These are phyloP conservation scores for Adelosebastes latens DNA, from an alignment of 2,797 vertebrate species.

Conservation along the genomic window DNA sequence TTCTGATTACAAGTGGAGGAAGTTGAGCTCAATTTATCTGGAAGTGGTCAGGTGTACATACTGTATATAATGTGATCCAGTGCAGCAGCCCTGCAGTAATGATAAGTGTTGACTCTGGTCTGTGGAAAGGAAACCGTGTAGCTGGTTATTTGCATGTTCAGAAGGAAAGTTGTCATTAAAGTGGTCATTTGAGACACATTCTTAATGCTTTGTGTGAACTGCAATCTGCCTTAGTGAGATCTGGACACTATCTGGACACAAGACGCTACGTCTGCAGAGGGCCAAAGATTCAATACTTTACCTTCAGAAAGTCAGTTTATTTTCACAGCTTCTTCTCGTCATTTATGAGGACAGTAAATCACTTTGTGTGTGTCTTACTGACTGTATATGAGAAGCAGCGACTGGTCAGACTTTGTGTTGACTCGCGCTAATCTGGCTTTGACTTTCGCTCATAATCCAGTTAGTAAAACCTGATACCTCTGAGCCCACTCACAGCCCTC, in stretches of 20 bases:
- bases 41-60: background rate
- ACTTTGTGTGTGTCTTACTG: background rate
- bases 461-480: background rate
- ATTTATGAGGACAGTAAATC: background rate
- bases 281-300: background rate
- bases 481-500: background rate
- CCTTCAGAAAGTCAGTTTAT: background rate
- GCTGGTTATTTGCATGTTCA: constrained; percentile 17
- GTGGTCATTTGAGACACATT: background rate
- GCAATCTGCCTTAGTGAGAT: background rate
- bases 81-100: background rate
- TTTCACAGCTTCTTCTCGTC: background rate
- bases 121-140: background rate
- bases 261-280: background rate
- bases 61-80: background rate
- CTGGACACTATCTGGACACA: background rate
- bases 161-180: constrained; percentile 16
- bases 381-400: background rate
- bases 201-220: background rate
- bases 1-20: background rate
- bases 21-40: background rate
- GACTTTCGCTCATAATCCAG: constrained; percentile 5
- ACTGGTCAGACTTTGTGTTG: background rate
- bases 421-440: background rate
- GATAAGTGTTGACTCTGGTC: background rate